Evolutionary conservation across 1,140 invertebrate genomes (phyloP).

Genomic region (Samia ricini): DNA sequence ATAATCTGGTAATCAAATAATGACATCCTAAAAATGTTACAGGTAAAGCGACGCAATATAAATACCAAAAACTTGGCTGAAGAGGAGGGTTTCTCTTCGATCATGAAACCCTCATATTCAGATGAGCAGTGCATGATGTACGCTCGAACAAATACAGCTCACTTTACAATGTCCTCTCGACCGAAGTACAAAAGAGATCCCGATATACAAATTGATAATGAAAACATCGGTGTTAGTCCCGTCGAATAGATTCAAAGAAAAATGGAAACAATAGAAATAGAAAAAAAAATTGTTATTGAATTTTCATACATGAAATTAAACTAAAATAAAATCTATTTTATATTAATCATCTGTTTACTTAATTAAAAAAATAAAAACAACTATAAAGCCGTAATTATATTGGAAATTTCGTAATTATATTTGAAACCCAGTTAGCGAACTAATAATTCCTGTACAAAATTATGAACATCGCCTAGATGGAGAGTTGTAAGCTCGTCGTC

Average conservation of each 20-base stretch:
- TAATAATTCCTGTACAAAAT: too few relatives aligned
- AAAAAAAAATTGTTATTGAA: neutral
- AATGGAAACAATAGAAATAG: neutral
- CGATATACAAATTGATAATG: slow-evolving; percentile 42
- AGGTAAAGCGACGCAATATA: slow-evolving; percentile 1
- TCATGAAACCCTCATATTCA: neutral
- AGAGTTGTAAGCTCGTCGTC: slow-evolving; percentile 40
- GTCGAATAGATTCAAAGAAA: neutral
- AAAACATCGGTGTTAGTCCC: slow-evolving; percentile 37
- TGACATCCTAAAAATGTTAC: neutral
- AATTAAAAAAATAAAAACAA: neutral
- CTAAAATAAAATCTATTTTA: slow-evolving; percentile 1
- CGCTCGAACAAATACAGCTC: neutral
- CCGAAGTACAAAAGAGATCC: slow-evolving; percentile 52
- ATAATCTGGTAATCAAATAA: neutral
- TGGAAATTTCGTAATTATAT: neutral
- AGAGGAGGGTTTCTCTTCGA: neutral
- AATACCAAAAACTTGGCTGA: neutral
- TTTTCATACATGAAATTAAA: neutral
- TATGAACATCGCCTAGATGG: slow-evolving; percentile 37
- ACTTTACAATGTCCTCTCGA: neutral
- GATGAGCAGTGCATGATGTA: slow-evolving; percentile 6
- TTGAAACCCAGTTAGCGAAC: too few relatives aligned
- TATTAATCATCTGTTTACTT: neutral
- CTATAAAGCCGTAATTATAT: neutral